Evolutionary conservation across 1,140 invertebrate genomes (phyloP).

Genomic region (Rhizoglyphus robini): DNA sequence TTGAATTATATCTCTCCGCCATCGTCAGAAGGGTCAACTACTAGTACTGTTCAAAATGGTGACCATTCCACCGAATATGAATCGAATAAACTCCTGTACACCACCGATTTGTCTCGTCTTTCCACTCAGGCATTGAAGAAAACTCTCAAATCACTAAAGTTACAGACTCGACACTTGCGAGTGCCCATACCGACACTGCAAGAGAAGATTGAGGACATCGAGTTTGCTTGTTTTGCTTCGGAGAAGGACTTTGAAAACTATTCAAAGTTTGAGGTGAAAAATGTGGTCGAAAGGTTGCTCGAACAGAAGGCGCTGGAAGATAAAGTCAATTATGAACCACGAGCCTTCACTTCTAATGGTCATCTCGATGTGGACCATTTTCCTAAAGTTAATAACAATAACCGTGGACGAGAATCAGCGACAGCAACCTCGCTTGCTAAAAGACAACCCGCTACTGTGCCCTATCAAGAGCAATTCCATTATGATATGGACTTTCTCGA

Average conservation of each 20-base stretch:
- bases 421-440: background rate
- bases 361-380: background rate
- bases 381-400: background rate
- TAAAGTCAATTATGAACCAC: background rate
- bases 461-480: background rate
- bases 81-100: background rate
- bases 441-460: background rate
- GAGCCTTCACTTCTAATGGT: too few species aligned
- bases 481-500: conserved; percentile 2
- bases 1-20: too few species aligned
- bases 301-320: background rate
- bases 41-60: too few species aligned
- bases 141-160: background rate
- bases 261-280: background rate
- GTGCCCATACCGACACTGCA: background rate
- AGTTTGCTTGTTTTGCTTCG: background rate
- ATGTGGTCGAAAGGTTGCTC: background rate
- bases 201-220: background rate
- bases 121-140: background rate
- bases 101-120: background rate
- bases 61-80: too few species aligned
- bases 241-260: background rate
- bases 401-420: background rate
- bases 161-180: background rate
- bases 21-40: too few species aligned